These are phyloP conservation scores for Bolinopsis microptera DNA, from an alignment of 37 sponge, comb jelly and placozoan species.

Conservation along the genomic window DNA sequence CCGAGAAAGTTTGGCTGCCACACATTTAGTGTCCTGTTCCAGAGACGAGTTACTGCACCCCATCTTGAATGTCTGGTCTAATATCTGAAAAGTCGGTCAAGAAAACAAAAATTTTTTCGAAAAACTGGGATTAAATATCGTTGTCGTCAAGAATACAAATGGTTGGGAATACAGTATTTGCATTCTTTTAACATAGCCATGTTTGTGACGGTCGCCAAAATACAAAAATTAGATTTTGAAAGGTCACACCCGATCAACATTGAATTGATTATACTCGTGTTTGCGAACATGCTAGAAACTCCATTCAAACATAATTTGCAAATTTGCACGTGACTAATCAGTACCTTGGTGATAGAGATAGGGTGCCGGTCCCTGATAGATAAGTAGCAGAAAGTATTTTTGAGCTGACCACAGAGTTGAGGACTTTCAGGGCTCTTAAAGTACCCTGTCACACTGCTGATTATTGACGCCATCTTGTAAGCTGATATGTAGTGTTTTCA, in stretches of 20 bases:
- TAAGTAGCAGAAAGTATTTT: constrained; percentile 80
- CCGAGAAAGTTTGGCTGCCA: constrained; percentile 77
- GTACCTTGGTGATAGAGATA: constrained; percentile 81
- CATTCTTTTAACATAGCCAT: too few relatives aligned
- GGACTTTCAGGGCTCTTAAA: not conserved
- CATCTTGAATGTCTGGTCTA: constrained; percentile 23
- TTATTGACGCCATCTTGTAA: not conserved
- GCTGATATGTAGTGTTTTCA: too few relatives aligned
- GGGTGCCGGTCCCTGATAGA: constrained; percentile 93
- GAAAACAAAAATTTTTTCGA: too few relatives aligned
- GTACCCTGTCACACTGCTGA: not conserved
- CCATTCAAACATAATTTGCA: too few relatives aligned
- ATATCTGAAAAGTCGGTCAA: constrained; percentile 27
- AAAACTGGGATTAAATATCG: too few relatives aligned
- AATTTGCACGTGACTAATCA: constrained; percentile 54
- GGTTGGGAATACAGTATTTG: too few relatives aligned
- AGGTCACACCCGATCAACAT: too few relatives aligned
- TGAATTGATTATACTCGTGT: too few relatives aligned
- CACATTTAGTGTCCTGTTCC: constrained; percentile 74
- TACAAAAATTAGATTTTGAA: too few relatives aligned
- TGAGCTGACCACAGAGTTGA: constrained; percentile 29
- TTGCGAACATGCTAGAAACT: too few relatives aligned
- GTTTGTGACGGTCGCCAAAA: too few relatives aligned
- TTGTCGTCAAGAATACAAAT: too few relatives aligned
- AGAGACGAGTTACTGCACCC: constrained; percentile 66